phyloP scores from a whole-genome alignment of 2,888 invertebrate genomes.

The Cacoxenus indagator region DNA sequence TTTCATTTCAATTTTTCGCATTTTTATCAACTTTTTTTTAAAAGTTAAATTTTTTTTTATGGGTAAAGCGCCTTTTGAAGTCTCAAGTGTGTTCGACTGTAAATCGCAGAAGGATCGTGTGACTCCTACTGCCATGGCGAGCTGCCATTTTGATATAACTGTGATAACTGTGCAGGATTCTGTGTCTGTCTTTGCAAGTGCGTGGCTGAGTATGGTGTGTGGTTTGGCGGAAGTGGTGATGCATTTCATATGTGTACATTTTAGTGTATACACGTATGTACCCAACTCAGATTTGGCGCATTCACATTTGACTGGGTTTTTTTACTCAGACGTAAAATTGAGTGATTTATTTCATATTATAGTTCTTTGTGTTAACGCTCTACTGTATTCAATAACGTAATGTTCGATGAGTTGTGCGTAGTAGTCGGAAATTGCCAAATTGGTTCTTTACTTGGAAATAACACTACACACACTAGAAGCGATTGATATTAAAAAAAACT shows the following conservation, averaged over 20 bases:
- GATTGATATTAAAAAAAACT: too few relatives aligned
- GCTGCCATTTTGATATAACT: background rate
- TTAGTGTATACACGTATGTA: slow-evolving; percentile 15
- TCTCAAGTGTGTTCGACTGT: slow-evolving; percentile 59
- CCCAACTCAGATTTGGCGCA: slow-evolving; percentile 43
- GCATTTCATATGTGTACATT: background rate
- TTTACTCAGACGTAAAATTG: slow-evolving; percentile 65
- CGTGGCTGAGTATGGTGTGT: too few relatives aligned
- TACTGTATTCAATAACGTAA: background rate
- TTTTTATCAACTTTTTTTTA: slow-evolving; percentile 22
- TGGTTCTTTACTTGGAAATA: too few relatives aligned
- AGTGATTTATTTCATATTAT: slow-evolving; percentile 66
- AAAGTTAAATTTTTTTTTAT: slow-evolving; percentile 43
- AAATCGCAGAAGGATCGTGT: slow-evolving; percentile 63
- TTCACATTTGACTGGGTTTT: slow-evolving; percentile 57
- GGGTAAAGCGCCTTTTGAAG: slow-evolving; percentile 42
- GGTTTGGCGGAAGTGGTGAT: slow-evolving; percentile 30
- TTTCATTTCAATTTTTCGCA: slow-evolving; percentile 39
- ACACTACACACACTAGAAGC: too few relatives aligned
- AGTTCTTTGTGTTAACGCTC: slow-evolving; percentile 51
- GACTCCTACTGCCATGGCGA: slow-evolving; percentile 41
- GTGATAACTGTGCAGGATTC: background rate
- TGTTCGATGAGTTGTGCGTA: too few relatives aligned
- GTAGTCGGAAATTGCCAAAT: too few relatives aligned
- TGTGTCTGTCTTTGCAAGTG: too few relatives aligned